Evolutionary conservation across 2,797 vertebrate species (phyloP).

Genomic region (Pseudochaenichthys georgianus): DNA sequence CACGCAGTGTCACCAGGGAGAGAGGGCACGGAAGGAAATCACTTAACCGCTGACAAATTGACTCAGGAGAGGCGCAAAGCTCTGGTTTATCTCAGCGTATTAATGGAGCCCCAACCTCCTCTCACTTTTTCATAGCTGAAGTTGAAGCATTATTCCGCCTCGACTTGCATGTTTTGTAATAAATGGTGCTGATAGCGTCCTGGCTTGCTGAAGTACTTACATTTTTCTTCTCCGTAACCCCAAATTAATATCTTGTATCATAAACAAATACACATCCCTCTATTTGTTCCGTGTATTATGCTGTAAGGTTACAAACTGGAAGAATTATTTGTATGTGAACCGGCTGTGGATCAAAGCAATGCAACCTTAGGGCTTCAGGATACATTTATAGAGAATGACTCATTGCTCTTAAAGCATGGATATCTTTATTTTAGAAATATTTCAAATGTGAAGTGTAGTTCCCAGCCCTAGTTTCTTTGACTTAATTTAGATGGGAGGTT

Average conservation of each 20-base stretch:
- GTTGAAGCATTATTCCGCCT: conserved; percentile 58
- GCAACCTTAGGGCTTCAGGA: background rate
- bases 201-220: conserved; percentile 22
- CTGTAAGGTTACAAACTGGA: conserved; percentile 26
- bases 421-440: background rate
- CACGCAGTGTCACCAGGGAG: conserved; percentile 51
- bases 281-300: conserved; percentile 29
- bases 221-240: conserved; percentile 37
- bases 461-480: background rate
- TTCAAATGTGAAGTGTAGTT: background rate
- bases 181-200: conserved; percentile 60
- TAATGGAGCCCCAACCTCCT: conserved; percentile 68
- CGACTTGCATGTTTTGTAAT: conserved; percentile 52
- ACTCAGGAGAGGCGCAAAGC: conserved; percentile 57
- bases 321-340: conserved; percentile 17
- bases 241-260: conserved; percentile 39
- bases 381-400: conserved; percentile 13
- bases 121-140: conserved; percentile 62
- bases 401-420: background rate
- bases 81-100: conserved; percentile 67
- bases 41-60: conserved; percentile 72
- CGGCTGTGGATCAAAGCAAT: background rate
- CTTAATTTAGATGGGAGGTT: background rate
- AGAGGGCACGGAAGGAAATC: conserved; percentile 55
- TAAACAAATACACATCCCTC: conserved; percentile 31